Base-by-base conservation (phyloP, 2,797 vertebrate species). In the Manis crassicaudata region DNA sequence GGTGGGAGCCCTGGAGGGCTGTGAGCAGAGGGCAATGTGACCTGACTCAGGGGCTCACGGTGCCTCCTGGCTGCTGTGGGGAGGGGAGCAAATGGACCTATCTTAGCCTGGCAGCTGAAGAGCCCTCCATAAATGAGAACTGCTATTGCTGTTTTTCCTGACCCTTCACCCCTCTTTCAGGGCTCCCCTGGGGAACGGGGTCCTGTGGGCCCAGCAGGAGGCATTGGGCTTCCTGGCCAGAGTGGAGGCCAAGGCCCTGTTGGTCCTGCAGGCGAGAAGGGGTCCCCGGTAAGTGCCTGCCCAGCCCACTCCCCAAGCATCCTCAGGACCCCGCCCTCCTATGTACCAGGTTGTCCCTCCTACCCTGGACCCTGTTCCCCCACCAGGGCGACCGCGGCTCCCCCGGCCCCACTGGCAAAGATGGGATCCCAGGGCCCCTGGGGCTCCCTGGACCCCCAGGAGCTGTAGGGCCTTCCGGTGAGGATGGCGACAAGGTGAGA, bases 401-500 rank as follows among this genome's bases (percentile, higher is more conserved):
- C 5, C 35, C 98, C 20, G 99, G 99, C 1, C 98, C 99, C 0
- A 98, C 98, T 0, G 99, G 99, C 21, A 98, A 98, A 29, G 99
- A 99, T 1, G 99, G 99, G 10, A 98, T 98, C 76, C 98, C 96
- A 63, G 99, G 99, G 7, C 98, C 99, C 0, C 0, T 98, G 17
- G 99, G 99, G 25, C 98, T 99, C 60, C 99, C 98, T 0, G 99
- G 99, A 0, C 75, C 98, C 43, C 94, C 98, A 0, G 99, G 99
- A 17, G 97, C 99, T 58, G 37, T 93, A 0, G 99, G 99, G 10
- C 98, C 99, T 56, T 98, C 98, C 1, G 99, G 99, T 79, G 99
- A 99, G 82, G 99, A 99, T 0, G 99, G 99, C 65, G 99, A 99
- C 98, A 99, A 99, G 99, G 99, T 99, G 98, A 56, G 88, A 98